Percentiles rank a stretch among this genome's conserved stretches.
phyloP scores from a whole-genome alignment of 2,113 vertebrate species.

The Daubentonia madagascariensis region DNA sequence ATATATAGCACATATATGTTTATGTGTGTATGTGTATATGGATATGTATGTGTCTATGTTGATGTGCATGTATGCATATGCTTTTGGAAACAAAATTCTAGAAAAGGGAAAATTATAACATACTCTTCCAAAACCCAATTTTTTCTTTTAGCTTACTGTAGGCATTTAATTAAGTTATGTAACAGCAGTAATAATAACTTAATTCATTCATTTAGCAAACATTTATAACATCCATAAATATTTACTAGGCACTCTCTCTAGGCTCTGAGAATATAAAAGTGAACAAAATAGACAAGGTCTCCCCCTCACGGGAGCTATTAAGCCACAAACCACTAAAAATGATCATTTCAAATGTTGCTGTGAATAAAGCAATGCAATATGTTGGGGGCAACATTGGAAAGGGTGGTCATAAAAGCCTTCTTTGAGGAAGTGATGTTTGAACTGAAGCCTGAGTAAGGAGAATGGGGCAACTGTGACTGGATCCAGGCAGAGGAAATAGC shows the following conservation, averaged over 20 bases:
- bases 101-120: background rate
- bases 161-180: background rate
- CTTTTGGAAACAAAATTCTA: constrained; percentile 22
- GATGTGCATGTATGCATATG: too few species aligned
- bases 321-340: background rate
- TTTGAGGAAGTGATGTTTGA: background rate
- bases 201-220: background rate
- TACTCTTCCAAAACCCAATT: background rate
- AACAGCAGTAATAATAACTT: background rate
- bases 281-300: background rate
- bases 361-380: background rate
- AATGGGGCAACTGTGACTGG: background rate
- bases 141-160: background rate
- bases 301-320: background rate
- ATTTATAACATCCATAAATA: background rate
- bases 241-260: background rate
- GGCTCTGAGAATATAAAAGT: background rate
- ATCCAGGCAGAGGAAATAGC: background rate
- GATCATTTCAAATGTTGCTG: background rate
- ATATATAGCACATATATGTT: too few species aligned
- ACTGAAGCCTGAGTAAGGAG: background rate
- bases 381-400: background rate
- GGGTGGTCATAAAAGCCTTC: background rate
- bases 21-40: background rate
- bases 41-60: rapidly evolving